A percentile compares a stretch with the other conserved stretches of the same genome.
Conservation (phyloP, 2,797 vertebrate genomes). For the Nyctibius grandis region DNA sequence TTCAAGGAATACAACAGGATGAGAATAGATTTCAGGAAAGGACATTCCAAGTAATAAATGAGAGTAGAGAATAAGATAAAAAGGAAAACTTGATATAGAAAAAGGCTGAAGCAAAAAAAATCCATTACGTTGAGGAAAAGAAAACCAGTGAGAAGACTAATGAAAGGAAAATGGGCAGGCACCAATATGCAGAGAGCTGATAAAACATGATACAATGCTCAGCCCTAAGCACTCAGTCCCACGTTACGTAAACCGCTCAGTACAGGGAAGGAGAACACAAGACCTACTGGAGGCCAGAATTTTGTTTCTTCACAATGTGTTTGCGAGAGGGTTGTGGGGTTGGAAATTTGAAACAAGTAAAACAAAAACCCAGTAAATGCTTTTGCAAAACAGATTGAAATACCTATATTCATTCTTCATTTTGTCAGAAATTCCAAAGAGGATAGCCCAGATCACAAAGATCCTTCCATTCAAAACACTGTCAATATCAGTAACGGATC, state of each 20-base stretch:
- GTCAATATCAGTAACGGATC: background rate
- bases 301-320: background rate
- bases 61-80: background rate
- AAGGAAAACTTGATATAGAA: background rate
- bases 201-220: background rate
- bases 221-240: background rate
- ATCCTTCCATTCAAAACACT: background rate
- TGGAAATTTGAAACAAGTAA: background rate
- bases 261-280: background rate
- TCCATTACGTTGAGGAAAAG: background rate
- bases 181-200: background rate
- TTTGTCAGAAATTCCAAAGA: background rate
- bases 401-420: background rate
- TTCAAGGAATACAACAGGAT: background rate
- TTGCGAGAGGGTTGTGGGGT: background rate
- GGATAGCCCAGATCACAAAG: background rate
- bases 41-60: background rate
- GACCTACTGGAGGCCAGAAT: background rate
- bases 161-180: background rate
- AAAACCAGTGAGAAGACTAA: background rate
- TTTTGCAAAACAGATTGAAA: background rate
- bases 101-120: background rate
- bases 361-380: background rate
- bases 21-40: background rate
- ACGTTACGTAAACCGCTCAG: background rate